Base-by-base conservation (phyloP, 2,797 vertebrate genomes). In the Hozukius guyotensis region DNA sequence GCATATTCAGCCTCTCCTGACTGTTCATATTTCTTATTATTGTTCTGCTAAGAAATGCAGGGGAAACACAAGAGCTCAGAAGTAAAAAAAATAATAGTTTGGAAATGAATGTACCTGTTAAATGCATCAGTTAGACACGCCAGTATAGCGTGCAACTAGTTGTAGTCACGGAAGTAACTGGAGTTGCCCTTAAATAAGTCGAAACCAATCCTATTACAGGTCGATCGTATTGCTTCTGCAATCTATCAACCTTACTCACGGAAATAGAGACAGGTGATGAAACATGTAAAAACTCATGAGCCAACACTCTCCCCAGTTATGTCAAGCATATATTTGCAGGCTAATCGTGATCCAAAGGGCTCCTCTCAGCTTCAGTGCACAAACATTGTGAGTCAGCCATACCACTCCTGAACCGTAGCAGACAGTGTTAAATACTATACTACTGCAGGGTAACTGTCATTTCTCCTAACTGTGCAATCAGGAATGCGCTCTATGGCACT, bases 381-480 rank as follows among this genome's bases (percentile, higher is more conserved):
- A 25, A 31, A 65, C 60, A 16, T 3, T 24, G n/a, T 29, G 56
- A 83, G 69, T 68, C 74, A 62, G 63, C 42, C 27, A 8, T 29
- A 57, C 16, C 57, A 75, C 73, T 90, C 81, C 81, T 62, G 62
- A 83, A 69, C 22, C 27, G 1, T 20, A 52, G 56, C 49, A 34
- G 18, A 52, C 31, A 4, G 73, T 69, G 24, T n/a, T 27, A 32
- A 73, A 79, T 63, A 24, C 75, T 67, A 2, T 24, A 71, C 24
- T 60, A 29, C 59, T 82, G 66, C 75, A 79, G 72, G 67, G 49
- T 57, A 38, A 57, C 84, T n/a, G 29, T 71, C 22, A 55, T 78
- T 64, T 63, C 53, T 72, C 25, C 0, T 52, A 6, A 27, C 22
- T 55, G 20, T 63, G 53, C 11, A 12, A 22, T 61, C 36, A 64